Base-by-base conservation (phyloP, 2,797 vertebrate genomes). In the Chaetophractus vellerosus region DNA sequence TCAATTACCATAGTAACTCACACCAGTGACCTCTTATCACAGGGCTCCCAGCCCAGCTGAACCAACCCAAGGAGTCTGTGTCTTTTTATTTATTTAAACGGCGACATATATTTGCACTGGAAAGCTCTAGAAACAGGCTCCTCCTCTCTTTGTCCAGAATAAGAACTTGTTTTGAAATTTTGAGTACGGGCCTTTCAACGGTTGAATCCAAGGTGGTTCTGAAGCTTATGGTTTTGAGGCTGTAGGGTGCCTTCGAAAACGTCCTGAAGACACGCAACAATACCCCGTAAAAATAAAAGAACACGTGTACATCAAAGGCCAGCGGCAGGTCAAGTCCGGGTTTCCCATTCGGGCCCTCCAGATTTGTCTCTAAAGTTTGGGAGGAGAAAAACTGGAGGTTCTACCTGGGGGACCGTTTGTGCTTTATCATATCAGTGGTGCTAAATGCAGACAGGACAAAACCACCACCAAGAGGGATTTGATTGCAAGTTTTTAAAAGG, bases 1-100 rank as follows among this genome's bases (percentile, higher is more conserved):
- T 99, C 99, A 99, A 99, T 99, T 99, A 99, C 99, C 99, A 99
- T 99, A 99, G 99, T 99, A 99, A 99, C 99, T 99, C 99, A 99
- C 98, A 99, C 99, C 98, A 98, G 98, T 98, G 98, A 99, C 98
- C 99, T 98, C 98, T 98, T 96, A 97, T 98, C 97, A 97, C 95
- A 98, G 95, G 95, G 94, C 97, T 98, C 66, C 82, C 98, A 98
- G 98, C 97, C 97, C 98, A 98, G 97, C 97, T 96, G 97, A 98
- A 98, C 98, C 98, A 98, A 98, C 97, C 98, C 97, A 98, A 98
- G 98, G 98, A 98, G 97, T 98, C 97, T 95, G 98, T 98, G 98
- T 98, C 98, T 98, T 98, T 99, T 99, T 98, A 98, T 87, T 87
- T 72, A 76, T 96, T 97, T 92, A 98, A 98, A 97, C 81, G 61